Conservation (phyloP, 2,888 invertebrate species). For the Nymphalis urticae region DNA sequence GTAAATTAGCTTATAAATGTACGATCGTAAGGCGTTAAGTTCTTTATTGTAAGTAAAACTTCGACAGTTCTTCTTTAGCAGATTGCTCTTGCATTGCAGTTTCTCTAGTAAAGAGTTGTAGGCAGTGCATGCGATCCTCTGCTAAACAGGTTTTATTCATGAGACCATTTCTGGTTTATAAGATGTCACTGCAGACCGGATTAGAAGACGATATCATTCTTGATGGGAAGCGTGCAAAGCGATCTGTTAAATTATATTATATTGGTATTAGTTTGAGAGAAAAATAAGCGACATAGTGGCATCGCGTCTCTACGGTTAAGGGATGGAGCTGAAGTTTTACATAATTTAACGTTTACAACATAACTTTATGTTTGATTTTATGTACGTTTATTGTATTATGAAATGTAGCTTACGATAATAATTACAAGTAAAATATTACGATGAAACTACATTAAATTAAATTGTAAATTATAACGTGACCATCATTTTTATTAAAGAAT, state of each 20-base stretch:
- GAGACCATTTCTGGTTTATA: slow-evolving; percentile 75
- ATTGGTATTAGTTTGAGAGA: slow-evolving; percentile 45
- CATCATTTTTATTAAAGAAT: background rate
- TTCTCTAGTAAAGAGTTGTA: slow-evolving; percentile 62
- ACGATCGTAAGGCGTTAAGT: slow-evolving; percentile 19
- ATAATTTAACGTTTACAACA: too few relatives aligned
- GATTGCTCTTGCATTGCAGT: slow-evolving; percentile 55
- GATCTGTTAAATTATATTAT: slow-evolving; percentile 67
- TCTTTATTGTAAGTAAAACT: slow-evolving; percentile 8
- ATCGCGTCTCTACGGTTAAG: too few relatives aligned
- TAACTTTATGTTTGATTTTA: too few relatives aligned
- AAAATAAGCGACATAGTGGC: too few relatives aligned
- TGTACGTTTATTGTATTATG: too few relatives aligned
- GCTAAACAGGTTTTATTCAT: slow-evolving; percentile 72
- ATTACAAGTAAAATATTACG: too few relatives aligned
- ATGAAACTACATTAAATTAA: background rate
- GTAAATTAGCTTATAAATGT: slow-evolving; percentile 50
- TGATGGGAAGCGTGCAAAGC: slow-evolving; percentile 73
- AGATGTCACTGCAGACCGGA: slow-evolving; percentile 76
- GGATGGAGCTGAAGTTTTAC: too few relatives aligned
- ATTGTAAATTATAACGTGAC: background rate
- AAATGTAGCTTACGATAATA: too few relatives aligned
- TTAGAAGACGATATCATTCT: slow-evolving; percentile 76
- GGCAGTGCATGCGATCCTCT: slow-evolving; percentile 68
- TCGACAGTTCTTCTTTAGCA: slow-evolving; percentile 27